phyloP scores from a whole-genome alignment of 2,113 vertebrate genomes.

The Muntiacus muntjak region DNA sequence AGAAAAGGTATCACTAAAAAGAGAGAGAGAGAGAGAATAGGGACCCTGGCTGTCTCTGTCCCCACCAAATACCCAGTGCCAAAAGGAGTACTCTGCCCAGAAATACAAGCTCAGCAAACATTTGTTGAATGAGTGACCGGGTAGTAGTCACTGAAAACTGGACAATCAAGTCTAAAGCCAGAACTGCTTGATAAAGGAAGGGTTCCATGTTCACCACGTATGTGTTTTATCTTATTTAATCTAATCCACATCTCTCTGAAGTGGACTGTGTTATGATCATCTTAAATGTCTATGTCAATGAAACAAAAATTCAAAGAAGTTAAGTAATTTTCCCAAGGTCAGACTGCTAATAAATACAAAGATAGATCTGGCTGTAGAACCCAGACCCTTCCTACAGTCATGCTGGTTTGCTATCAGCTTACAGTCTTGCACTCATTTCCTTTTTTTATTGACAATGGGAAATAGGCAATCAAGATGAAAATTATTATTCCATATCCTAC shows the following conservation, averaged over 20 bases:
- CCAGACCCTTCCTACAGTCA: background rate
- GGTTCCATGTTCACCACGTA: background rate
- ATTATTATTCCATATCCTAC: background rate
- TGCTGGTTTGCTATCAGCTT: background rate
- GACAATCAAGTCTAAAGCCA: background rate
- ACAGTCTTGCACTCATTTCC: background rate
- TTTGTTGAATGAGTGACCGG: background rate
- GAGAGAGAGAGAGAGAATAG: background rate
- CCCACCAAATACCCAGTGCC: background rate
- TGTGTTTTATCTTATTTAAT: background rate
- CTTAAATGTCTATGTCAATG: background rate
- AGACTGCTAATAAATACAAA: background rate
- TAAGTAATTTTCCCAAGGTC: constrained; percentile 15
- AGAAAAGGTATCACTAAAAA: background rate
- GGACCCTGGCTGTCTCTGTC: background rate
- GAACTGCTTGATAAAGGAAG: background rate
- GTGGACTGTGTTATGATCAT: background rate
- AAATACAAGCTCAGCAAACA: background rate
- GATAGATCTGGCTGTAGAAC: background rate
- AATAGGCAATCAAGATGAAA: background rate
- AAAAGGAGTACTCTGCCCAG: background rate
- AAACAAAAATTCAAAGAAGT: background rate
- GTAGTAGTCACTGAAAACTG: background rate
- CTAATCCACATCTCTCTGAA: background rate
- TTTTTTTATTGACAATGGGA: background rate